Base-by-base conservation (phyloP, 92 coral and sea anemone species). In the Epizoanthus fatuus region DNA sequence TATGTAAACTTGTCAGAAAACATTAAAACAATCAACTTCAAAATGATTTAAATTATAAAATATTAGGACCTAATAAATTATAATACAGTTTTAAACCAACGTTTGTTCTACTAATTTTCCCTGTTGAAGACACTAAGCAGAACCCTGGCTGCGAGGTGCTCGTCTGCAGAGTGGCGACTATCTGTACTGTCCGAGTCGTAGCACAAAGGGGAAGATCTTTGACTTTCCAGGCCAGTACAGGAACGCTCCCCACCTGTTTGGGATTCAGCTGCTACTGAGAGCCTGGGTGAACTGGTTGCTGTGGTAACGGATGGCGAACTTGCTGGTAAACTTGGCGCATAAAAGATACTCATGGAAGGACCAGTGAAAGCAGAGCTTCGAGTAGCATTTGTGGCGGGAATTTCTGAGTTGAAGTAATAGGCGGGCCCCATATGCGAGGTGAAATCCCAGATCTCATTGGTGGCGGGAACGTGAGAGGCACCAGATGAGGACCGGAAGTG, bases 81-180 rank as follows among this genome's bases (percentile, higher is more conserved):
- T 8, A 49, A 49, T 9, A 49, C 2, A 10, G 53, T 49, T 49
- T 49, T 2, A 49, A 49, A 8, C 53, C 11, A 49, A 49, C 53
- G 9, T 2, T 8, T 49, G 53, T 49, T 49, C 14, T 11, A 12
- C 53, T 84, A 93, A 63, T 84, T 76, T 77, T 93, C 92, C 16
- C 94, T 74, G 16, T 51, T 86, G 71, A 90, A 93, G 7, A 85
- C 92, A 44, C 88, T 84, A 16, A 86, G 83, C 47, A 90, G 74
- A 12, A 91, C 89, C 16, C 76, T 81, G 22, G 96, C 96, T 6
- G 96, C 94, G 14, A 77, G 60, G 16, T 90, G 90, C 52, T 90
- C 96, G 42, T 90, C 96, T 9, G 62, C 44, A 47, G 90, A 83
- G 62, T 84, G 90, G 17, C 85, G 85, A 10, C 75, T 52, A 72